phyloP scores from a whole-genome alignment of 2,797 vertebrate species.

The Pangasius krempfi region DNA sequence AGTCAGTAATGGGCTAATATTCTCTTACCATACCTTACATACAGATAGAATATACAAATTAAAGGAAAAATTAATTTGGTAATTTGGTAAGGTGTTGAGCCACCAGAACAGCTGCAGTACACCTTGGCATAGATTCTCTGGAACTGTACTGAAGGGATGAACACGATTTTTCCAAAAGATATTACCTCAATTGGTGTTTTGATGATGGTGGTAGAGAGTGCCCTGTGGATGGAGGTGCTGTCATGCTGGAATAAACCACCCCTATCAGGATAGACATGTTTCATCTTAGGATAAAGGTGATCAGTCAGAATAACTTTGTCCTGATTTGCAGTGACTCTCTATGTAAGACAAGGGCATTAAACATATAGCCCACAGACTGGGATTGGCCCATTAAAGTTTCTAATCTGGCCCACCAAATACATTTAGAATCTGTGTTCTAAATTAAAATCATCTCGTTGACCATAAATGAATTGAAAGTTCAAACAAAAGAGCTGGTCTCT shows the following conservation, averaged over 20 bases:
- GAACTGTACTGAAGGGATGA: not conserved
- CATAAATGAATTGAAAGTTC: not conserved
- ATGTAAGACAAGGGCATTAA: not conserved
- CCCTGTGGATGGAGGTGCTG: not conserved
- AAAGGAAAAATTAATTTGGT: not conserved
- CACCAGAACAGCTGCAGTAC: too few species aligned
- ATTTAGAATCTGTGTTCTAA: not conserved
- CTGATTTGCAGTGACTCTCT: not conserved
- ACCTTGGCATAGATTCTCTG: not conserved
- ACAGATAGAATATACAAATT: not conserved
- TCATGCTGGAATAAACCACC: constrained; percentile 7
- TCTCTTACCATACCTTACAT: not conserved
- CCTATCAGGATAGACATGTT: not conserved
- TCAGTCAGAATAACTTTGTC: not conserved
- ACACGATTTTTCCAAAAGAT: constrained; percentile 7
- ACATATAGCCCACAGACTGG: not conserved
- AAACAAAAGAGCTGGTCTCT: not conserved
- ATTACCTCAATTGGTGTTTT: not conserved
- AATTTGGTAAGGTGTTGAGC: not conserved
- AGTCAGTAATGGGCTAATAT: not conserved
- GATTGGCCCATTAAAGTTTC: not conserved
- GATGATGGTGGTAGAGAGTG: not conserved
- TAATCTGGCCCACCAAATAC: not conserved
- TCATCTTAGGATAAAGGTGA: not conserved
- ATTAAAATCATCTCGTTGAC: not conserved